These are phyloP conservation scores for Macropus fuliginosus DNA, from an alignment of 2,797 vertebrate species.

Conservation along the genomic window DNA sequence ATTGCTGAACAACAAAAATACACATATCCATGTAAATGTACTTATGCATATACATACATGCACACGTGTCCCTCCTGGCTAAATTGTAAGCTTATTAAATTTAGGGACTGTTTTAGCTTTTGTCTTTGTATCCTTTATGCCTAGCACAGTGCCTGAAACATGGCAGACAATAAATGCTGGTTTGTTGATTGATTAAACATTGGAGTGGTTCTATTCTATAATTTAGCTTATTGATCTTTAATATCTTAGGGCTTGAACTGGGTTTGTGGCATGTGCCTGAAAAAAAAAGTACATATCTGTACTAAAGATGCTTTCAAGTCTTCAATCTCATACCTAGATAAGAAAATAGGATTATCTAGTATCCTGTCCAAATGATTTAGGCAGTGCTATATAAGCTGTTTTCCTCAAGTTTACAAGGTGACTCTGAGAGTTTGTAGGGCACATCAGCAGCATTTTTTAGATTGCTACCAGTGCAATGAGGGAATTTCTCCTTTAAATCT, in stretches of 20 bases:
- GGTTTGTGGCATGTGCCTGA: not conserved
- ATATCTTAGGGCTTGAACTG: not conserved
- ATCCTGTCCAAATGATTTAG: constrained; percentile 57
- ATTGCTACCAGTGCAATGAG: not conserved
- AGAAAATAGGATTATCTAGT: constrained; percentile 65
- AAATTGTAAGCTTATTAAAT: not conserved
- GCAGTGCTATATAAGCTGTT: constrained; percentile 72
- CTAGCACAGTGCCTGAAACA: not conserved
- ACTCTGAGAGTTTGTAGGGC: constrained; percentile 39
- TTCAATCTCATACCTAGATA: constrained; percentile 30
- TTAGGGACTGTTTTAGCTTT: not conserved
- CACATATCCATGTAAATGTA: not conserved
- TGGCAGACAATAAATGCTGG: not conserved
- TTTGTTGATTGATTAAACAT: not conserved
- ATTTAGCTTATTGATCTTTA: not conserved
- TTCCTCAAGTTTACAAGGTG: constrained; percentile 48
- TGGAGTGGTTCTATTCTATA: not conserved
- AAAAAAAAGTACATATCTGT: not conserved
- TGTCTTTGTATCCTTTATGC: not conserved
- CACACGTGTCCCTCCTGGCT: not conserved
- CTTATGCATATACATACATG: not conserved
- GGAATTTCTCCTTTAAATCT: not conserved
- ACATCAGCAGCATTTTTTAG: constrained; percentile 22
- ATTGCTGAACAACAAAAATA: not conserved
- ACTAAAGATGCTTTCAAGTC: not conserved